These are phyloP conservation scores for Laticauda laticaudata DNA, from an alignment of 2,113 vertebrate species.

Conservation along the genomic window DNA sequence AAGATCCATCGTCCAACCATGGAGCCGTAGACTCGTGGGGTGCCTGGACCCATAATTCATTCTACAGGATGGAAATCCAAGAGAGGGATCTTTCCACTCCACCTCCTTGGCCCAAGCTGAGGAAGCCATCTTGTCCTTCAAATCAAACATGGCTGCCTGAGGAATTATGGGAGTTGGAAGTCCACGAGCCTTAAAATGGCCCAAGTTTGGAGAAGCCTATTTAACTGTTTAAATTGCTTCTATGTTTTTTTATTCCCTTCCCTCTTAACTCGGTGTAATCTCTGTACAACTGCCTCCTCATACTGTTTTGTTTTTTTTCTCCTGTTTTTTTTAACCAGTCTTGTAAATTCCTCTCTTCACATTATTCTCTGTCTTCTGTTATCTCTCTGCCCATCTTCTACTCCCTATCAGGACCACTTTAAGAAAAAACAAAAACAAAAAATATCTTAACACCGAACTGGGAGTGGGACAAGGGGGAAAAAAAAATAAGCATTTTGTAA, in stretches of 20 bases:
- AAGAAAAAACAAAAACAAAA: not conserved
- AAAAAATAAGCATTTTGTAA: not conserved
- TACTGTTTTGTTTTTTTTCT: not conserved
- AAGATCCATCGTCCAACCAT: not conserved
- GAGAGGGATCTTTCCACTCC: no score
- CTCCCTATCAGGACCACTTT: conserved; percentile 16
- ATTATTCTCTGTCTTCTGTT: not conserved
- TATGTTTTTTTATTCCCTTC: not conserved
- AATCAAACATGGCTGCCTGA: not conserved
- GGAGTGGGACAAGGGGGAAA: not conserved
- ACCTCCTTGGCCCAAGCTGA: not conserved
- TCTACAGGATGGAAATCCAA: not conserved
- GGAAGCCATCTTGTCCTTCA: not conserved
- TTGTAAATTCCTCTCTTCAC: not conserved
- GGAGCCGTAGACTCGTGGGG: not conserved
- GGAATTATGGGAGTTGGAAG: not conserved
- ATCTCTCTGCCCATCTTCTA: not conserved
- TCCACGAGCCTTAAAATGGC: not conserved
- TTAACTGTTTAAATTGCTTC: not conserved
- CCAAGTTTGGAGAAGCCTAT: not conserved
- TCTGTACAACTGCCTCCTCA: not conserved
- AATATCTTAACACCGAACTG: not conserved
- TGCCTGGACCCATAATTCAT: not conserved
- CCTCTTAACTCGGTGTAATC: not conserved
- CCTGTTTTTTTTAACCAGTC: not conserved